phyloP scores from a whole-genome alignment of 1,140 invertebrate genomes.

The Anoplophora glabripennis region DNA sequence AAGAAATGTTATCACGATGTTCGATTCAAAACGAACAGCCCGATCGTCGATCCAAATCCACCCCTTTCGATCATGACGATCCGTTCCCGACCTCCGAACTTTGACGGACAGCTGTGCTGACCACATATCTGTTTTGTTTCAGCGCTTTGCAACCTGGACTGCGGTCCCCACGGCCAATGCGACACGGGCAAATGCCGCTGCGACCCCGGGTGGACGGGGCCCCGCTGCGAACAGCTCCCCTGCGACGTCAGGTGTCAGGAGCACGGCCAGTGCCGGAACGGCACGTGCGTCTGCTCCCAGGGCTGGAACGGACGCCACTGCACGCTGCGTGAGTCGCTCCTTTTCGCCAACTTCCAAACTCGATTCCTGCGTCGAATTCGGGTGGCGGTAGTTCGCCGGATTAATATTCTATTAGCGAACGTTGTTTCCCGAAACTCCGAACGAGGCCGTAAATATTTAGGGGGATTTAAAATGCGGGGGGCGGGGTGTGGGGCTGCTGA shows the following conservation, averaged over 20 bases:
- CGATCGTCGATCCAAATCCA: too few relatives aligned
- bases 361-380: neutral
- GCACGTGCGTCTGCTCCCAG: conserved; percentile 92
- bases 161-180: conserved; percentile 86
- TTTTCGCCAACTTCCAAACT: neutral
- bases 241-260: conserved; percentile 91
- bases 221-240: conserved; percentile 83
- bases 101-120: too few relatives aligned
- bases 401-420: conserved; percentile 18
- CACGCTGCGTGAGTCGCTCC: conserved; percentile 79
- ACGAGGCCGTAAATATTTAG: conserved; percentile 10
- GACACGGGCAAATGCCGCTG: conserved; percentile 87
- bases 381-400: conserved; percentile 6
- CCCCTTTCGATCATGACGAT: too few relatives aligned
- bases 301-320: conserved; percentile 98
- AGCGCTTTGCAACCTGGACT: conserved; percentile 89
- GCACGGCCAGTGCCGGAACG: conserved; percentile 95
- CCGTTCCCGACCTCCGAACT: too few relatives aligned
- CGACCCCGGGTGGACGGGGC: conserved; percentile 86
- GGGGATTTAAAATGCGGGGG: neutral
- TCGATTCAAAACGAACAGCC: too few relatives aligned
- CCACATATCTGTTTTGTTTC: conserved; percentile 36
- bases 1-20: too few relatives aligned
- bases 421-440: conserved; percentile 1
- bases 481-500: too few relatives aligned